Evolutionary conservation across 2,113 vertebrate species (phyloP).

Genomic region (Trematocara nigrifrons): DNA sequence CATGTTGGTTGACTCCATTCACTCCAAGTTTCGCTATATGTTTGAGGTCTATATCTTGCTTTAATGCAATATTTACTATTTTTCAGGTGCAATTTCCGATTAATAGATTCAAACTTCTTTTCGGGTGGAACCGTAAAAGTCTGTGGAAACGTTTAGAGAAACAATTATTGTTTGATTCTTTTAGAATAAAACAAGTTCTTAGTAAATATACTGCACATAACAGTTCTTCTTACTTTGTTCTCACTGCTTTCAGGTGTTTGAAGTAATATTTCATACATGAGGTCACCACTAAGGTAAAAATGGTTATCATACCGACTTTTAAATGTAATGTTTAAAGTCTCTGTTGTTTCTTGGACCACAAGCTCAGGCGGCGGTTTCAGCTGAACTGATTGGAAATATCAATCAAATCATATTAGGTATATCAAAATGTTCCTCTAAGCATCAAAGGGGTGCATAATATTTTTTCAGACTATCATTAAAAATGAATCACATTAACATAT

Average conservation of each 20-base stretch:
- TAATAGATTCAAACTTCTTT: fast-evolving
- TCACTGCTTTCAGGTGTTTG: neutral
- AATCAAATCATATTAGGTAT: neutral
- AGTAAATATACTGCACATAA: neutral
- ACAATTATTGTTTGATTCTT: neutral
- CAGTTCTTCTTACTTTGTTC: neutral
- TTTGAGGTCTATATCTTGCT: neutral
- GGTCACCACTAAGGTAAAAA: fast-evolving
- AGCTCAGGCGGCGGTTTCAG: slow-evolving; percentile 13
- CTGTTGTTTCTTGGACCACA: neutral
- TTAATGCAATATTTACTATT: neutral
- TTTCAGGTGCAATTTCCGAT: neutral
- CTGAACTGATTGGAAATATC: slow-evolving; percentile 47
- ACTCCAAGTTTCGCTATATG: neutral
- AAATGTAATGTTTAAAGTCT: slow-evolving; percentile 27
- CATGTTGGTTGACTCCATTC: slow-evolving; percentile 18
- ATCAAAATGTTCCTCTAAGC: neutral
- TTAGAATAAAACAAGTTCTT: neutral
- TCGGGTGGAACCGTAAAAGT: fast-evolving
- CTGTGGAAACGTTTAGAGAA: neutral
- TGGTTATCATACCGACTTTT: slow-evolving; percentile 22
- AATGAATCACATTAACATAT: neutral
- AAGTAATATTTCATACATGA: neutral
- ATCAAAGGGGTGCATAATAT: neutral
- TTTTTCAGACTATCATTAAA: neutral